phyloP scores from a whole-genome alignment of 2,113 vertebrate genomes.

The Aplodontia rufa region DNA sequence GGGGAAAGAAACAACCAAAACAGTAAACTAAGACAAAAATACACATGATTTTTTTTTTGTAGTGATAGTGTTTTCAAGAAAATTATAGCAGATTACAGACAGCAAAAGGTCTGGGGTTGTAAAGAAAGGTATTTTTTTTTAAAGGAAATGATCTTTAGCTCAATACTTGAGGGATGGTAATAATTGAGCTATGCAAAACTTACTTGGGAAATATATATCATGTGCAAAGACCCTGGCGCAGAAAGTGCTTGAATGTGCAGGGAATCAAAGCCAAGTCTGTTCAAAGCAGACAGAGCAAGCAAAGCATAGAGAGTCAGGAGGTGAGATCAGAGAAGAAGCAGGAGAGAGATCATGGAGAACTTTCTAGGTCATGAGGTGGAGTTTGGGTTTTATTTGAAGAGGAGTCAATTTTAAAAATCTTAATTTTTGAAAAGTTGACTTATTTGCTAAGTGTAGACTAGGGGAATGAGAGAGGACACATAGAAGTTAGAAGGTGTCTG shows the following conservation, averaged over 20 bases:
- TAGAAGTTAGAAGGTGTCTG: background rate
- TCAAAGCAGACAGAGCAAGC: background rate
- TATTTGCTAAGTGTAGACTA: background rate
- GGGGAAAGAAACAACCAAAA: background rate
- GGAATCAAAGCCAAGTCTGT: background rate
- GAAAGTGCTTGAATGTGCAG: background rate
- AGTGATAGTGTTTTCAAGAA: background rate
- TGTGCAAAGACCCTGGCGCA: background rate
- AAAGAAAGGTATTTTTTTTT: background rate
- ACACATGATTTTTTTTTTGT: background rate
- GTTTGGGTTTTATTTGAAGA: background rate
- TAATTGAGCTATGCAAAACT: background rate
- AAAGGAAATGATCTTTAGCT: background rate
- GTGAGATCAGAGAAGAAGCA: background rate
- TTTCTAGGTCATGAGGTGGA: background rate
- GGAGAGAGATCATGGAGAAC: background rate
- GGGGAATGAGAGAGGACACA: background rate
- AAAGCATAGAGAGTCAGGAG: background rate
- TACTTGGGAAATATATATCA: background rate
- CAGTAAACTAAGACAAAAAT: background rate
- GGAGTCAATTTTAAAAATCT: background rate
- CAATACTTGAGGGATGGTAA: background rate
- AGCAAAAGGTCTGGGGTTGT: background rate
- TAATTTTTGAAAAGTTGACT: background rate
- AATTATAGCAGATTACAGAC: background rate